These are phyloP conservation scores for Sebastes miniatus DNA, from an alignment of 2,797 vertebrate species.

Conservation along the genomic window DNA sequence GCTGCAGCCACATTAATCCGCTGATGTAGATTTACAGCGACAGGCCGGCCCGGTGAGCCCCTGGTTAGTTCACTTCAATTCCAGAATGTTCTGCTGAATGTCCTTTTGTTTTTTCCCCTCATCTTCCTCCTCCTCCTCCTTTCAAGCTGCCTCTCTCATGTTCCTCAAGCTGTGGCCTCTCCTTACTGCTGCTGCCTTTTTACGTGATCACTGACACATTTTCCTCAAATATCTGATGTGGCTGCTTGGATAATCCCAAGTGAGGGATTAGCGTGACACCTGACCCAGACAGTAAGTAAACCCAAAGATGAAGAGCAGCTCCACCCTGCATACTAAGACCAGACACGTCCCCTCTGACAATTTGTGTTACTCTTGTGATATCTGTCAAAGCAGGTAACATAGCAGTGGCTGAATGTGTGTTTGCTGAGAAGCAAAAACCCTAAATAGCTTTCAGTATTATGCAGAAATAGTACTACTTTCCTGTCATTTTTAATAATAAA, in stretches of 20 bases:
- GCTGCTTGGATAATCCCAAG: constrained; percentile 36
- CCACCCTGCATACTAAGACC: not conserved
- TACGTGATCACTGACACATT: constrained; percentile 10
- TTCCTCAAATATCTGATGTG: constrained; percentile 15
- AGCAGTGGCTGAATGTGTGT: not conserved
- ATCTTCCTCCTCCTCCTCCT: not conserved
- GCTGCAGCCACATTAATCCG: constrained; percentile 45
- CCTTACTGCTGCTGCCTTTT: not conserved
- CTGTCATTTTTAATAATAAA: not conserved
- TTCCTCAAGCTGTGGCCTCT: not conserved
- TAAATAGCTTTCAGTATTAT: not conserved
- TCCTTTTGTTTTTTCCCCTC: constrained; percentile 43
- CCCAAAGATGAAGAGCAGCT: constrained; percentile 11
- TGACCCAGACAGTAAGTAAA: constrained; percentile 21
- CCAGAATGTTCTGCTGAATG: constrained; percentile 46
- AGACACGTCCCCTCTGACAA: not conserved
- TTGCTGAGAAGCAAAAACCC: not conserved
- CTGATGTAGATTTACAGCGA: constrained; percentile 60
- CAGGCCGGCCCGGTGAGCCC: constrained; percentile 41
- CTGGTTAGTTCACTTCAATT: constrained; percentile 50
- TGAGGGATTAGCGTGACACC: constrained; percentile 45
- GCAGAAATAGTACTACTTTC: not conserved
- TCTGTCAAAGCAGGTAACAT: not conserved
- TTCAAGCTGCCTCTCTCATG: not conserved
- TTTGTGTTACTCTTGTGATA: not conserved